Percentiles rank a stretch among this genome's conserved stretches.
phyloP scores from a whole-genome alignment of 2,797 vertebrate species.

The Pipistrellus pygmaeus region DNA sequence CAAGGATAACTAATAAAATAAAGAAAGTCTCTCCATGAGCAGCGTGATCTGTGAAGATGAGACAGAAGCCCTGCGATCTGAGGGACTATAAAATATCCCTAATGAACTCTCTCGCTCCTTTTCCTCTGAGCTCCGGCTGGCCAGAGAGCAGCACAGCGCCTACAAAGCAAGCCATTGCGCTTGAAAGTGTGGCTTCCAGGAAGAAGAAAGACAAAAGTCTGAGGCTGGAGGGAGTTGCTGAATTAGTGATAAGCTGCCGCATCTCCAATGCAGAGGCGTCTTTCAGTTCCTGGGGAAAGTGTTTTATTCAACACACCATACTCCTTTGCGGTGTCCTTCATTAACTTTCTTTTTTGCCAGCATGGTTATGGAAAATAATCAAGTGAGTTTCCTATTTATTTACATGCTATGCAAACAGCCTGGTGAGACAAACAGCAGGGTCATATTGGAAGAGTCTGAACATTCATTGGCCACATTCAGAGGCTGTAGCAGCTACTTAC shows the following conservation, averaged over 20 bases:
- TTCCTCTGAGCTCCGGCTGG: conserved; percentile 42
- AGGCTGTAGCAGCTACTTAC: background rate
- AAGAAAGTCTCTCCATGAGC: conserved; percentile 72
- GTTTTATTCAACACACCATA: conserved; percentile 74
- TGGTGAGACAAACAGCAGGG: conserved; percentile 54
- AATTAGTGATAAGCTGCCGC: conserved; percentile 78
- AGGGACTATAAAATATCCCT: conserved; percentile 72
- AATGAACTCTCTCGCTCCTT: conserved; percentile 71
- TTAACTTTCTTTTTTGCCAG: conserved; percentile 67
- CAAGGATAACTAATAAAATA: conserved; percentile 76
- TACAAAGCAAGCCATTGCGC: conserved; percentile 71
- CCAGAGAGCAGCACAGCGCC: conserved; percentile 58
- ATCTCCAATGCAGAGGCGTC: conserved; percentile 50
- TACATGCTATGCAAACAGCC: conserved; percentile 54
- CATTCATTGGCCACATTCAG: conserved; percentile 8
- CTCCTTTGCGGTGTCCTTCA: conserved; percentile 42
- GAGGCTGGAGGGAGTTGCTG: conserved; percentile 66
- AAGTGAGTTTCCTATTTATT: conserved; percentile 67
- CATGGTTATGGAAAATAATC: conserved; percentile 54
- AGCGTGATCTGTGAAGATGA: conserved; percentile 77
- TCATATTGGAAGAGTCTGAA: conserved; percentile 62
- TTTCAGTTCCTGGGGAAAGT: conserved; percentile 64
- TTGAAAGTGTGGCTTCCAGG: conserved; percentile 67
- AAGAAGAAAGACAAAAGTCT: conserved; percentile 76
- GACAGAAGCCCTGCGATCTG: conserved; percentile 67